phyloP scores from a whole-genome alignment of 2,797 vertebrate species.

The Phoxinus dragarum region DNA sequence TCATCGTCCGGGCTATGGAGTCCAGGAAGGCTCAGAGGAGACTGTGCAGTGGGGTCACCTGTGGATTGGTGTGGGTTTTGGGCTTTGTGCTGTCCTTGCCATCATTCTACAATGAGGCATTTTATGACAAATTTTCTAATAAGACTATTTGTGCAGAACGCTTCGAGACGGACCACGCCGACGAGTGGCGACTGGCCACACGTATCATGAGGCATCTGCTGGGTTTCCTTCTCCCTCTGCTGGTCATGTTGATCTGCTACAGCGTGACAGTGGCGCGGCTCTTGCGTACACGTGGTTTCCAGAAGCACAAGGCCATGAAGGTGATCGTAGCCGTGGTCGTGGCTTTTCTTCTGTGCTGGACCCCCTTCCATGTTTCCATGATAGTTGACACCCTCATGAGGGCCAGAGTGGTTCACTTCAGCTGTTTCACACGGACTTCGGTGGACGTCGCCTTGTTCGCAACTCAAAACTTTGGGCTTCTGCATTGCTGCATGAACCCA shows the following conservation, averaged over 20 bases:
- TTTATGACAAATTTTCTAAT: fast-evolving
- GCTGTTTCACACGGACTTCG: slow-evolving; percentile 53
- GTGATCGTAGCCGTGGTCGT: slow-evolving; percentile 77
- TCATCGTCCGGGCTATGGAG: slow-evolving; percentile 73
- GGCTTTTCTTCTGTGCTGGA: slow-evolving; percentile 80
- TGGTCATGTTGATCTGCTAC: slow-evolving; percentile 77
- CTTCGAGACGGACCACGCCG: slow-evolving; percentile 59
- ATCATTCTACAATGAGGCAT: slow-evolving; percentile 62
- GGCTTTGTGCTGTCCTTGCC: slow-evolving; percentile 72
- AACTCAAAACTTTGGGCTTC: slow-evolving; percentile 70
- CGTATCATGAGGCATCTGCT: slow-evolving; percentile 70
- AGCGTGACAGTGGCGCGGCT: slow-evolving; percentile 71
- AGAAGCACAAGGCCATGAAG: slow-evolving; percentile 80
- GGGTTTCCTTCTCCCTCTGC: slow-evolving; percentile 77
- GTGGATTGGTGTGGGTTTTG: slow-evolving; percentile 69
- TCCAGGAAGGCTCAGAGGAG: slow-evolving; percentile 41
- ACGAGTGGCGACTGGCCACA: slow-evolving; percentile 64
- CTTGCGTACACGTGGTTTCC: slow-evolving; percentile 74
- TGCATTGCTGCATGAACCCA: slow-evolving; percentile 81
- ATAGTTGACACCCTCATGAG: slow-evolving; percentile 72
- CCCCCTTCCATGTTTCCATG: slow-evolving; percentile 72
- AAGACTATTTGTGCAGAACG: slow-evolving; percentile 55
- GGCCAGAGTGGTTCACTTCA: slow-evolving; percentile 29
- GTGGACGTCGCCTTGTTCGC: slow-evolving; percentile 60
- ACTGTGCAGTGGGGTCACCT: slow-evolving; percentile 66